phyloP scores from a whole-genome alignment of 64 coral and sea anemone genomes.

The Actinia tenebrosa region DNA sequence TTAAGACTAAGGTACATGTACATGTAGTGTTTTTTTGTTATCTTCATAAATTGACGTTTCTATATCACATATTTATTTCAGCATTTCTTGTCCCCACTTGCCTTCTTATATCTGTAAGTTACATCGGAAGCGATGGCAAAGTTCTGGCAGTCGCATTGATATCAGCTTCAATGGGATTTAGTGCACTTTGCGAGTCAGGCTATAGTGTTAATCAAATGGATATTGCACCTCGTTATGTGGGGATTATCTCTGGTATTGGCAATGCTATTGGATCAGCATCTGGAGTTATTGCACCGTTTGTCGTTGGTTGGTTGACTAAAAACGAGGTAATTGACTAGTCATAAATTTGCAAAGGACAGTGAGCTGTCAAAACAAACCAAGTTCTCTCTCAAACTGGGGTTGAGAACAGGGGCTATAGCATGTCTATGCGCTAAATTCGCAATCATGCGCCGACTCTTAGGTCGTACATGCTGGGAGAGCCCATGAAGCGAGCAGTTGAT shows the following conservation, averaged over 20 bases:
- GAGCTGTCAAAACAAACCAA: no score
- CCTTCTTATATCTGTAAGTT: constrained; percentile 72
- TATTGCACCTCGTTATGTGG: constrained; percentile 70
- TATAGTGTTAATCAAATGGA: constrained; percentile 66
- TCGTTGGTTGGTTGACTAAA: constrained; percentile 62
- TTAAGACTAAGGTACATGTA: no score
- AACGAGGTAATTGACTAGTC: constrained; percentile 31
- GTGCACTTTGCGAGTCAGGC: constrained; percentile 31
- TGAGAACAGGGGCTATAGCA: no score
- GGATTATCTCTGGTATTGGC: constrained; percentile 58
- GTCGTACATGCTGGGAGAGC: no score
- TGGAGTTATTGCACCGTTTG: constrained; percentile 52
- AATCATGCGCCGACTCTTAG: no score
- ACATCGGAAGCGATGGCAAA: constrained; percentile 51
- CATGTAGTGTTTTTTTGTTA: no score
- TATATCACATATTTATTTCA: background rate
- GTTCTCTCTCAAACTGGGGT: no score
- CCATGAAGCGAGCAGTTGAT: no score
- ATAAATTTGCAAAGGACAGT: no score
- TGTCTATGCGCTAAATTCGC: no score
- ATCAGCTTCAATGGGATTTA: constrained; percentile 44
- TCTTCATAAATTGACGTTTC: no score
- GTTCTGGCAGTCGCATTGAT: constrained; percentile 40
- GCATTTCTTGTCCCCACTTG: constrained; percentile 56
- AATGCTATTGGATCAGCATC: constrained; percentile 52